phyloP scores from a whole-genome alignment of 2,888 invertebrate species.

The Lepidochrysops patricia region DNA sequence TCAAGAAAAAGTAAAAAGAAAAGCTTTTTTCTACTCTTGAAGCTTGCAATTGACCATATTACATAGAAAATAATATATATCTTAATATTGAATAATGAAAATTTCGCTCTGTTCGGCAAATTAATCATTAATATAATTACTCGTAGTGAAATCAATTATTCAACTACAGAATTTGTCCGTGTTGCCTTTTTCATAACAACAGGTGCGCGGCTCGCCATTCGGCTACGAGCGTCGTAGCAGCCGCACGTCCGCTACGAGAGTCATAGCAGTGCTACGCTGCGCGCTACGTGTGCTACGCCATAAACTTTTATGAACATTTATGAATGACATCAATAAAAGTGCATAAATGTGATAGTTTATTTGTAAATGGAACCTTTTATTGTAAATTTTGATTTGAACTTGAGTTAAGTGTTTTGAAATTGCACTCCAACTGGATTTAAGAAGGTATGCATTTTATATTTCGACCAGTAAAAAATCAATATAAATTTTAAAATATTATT shows the following conservation, averaged over 20 bases:
- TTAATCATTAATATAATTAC: conserved; percentile 2
- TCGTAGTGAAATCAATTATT: not conserved
- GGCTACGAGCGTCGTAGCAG: conserved; percentile 39
- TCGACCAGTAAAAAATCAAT: not conserved
- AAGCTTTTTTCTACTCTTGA: too few relatives aligned
- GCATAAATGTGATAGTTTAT: not conserved
- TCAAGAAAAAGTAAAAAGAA: too few relatives aligned
- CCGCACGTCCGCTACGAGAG: conserved; percentile 43
- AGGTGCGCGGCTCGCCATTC: conserved; percentile 50
- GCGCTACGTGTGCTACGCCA: conserved; percentile 16
- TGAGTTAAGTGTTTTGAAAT: not conserved
- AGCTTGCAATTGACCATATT: too few relatives aligned
- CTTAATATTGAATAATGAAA: not conserved
- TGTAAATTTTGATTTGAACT: not conserved
- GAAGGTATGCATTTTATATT: not conserved
- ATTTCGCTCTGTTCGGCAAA: not conserved
- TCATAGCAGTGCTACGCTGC: conserved; percentile 29
- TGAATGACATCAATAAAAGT: not conserved
- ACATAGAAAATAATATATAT: not conserved
- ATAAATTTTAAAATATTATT: not conserved
- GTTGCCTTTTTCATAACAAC: conserved; percentile 33
- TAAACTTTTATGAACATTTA: not conserved
- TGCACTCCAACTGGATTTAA: not conserved
- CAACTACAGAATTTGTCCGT: not conserved
- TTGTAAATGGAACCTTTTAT: not conserved